These are phyloP conservation scores for Ctenopoma kingsleyae DNA, from an alignment of 2,797 vertebrate genomes.

Conservation along the genomic window DNA sequence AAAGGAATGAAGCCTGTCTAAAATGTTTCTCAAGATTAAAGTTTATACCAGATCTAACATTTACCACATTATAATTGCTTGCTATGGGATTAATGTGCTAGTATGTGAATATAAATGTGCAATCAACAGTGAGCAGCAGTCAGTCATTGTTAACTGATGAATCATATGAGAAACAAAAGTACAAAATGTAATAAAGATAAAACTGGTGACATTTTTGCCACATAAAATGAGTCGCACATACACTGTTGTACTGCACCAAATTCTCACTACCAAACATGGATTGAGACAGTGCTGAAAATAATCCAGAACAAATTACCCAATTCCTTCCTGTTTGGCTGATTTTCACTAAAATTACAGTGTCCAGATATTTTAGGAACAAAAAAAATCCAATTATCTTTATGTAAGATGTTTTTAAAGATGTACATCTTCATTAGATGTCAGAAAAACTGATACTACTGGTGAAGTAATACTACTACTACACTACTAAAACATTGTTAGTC, in stretches of 20 bases:
- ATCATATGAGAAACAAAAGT: not conserved
- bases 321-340: too few species aligned
- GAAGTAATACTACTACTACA: too few species aligned
- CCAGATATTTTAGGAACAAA: too few species aligned
- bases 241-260: too few species aligned
- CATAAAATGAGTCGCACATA: too few species aligned
- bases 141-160: not conserved
- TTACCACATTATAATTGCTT: not conserved
- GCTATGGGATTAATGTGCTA: not conserved
- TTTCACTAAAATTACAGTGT: too few species aligned
- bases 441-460: too few species aligned
- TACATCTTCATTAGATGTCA: not conserved
- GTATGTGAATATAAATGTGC: not conserved
- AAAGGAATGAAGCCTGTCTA: not conserved
- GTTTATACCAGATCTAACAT: not conserved
- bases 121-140: not conserved
- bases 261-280: too few species aligned
- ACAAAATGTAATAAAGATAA: not conserved
- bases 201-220: too few species aligned
- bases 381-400: not conserved
- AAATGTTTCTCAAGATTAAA: not conserved
- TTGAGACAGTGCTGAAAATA: too few species aligned
- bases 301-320: too few species aligned
- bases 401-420: not conserved
- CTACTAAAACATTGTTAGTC: too few species aligned